These are phyloP conservation scores for Gymnobelideus leadbeateri DNA, from an alignment of 2,113 vertebrate genomes.

Conservation along the genomic window DNA sequence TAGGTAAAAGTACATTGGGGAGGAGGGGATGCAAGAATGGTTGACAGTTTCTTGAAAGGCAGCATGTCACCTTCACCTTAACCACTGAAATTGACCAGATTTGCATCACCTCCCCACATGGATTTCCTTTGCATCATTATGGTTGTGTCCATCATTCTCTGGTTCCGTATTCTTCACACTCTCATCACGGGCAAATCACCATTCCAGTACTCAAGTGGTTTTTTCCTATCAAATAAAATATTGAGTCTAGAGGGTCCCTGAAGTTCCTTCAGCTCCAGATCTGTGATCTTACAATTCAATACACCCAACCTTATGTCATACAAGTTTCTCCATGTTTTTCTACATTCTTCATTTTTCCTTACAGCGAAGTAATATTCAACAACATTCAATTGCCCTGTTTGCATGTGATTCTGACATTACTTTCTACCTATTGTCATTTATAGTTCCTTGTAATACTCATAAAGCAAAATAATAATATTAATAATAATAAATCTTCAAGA, in stretches of 20 bases:
- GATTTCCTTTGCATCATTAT: not conserved
- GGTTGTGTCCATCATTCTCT: not conserved
- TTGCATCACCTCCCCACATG: not conserved
- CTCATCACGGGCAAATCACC: not conserved
- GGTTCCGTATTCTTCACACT: not conserved
- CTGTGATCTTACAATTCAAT: not conserved
- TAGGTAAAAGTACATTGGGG: not conserved
- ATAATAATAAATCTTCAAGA: slow-evolving; percentile 50
- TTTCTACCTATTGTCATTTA: slow-evolving; percentile 66
- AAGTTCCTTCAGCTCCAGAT: not conserved
- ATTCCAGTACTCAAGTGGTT: not conserved
- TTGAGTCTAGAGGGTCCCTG: not conserved
- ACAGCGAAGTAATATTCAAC: not conserved
- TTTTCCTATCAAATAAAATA: not conserved
- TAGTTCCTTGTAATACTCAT: slow-evolving; percentile 60
- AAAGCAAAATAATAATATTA: slow-evolving; percentile 64
- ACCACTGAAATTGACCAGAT: not conserved
- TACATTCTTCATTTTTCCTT: not conserved
- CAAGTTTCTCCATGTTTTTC: not conserved
- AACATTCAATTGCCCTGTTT: not conserved
- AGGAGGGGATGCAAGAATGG: too few species aligned
- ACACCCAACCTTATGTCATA: not conserved
- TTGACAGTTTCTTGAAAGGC: not conserved
- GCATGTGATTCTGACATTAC: slow-evolving; percentile 33
- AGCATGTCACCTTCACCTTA: not conserved